Conservation (phyloP, 1,140 invertebrate genomes). For the Sycobia sp. region DNA sequence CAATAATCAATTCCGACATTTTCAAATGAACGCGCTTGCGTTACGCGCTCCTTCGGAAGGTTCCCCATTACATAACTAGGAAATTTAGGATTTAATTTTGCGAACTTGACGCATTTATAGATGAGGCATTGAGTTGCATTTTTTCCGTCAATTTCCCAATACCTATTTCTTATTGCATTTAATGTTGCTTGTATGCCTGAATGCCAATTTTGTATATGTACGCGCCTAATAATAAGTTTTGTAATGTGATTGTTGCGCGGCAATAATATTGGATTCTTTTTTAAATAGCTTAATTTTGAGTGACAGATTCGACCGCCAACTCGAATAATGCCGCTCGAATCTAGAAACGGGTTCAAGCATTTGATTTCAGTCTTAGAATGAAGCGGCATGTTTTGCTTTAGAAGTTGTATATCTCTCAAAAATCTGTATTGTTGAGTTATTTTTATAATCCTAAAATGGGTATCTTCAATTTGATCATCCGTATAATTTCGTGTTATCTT, state of each 20-base stretch:
- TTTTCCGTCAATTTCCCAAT: slow-evolving; percentile 41
- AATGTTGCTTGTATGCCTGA: slow-evolving; percentile 38
- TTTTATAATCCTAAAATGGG: too few species aligned
- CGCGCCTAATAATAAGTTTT: slow-evolving; percentile 34
- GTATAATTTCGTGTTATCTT: too few species aligned
- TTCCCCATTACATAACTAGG: too few species aligned
- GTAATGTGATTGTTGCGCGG: slow-evolving; percentile 38
- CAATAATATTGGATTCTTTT: slow-evolving; percentile 44
- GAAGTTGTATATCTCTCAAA: too few species aligned
- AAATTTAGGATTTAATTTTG: slow-evolving; percentile 7
- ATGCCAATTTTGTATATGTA: slow-evolving; percentile 38
- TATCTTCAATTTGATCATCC: too few species aligned
- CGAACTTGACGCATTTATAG: slow-evolving; percentile 38
- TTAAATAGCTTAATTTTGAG: slow-evolving; percentile 34
- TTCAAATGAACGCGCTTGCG: not conserved
- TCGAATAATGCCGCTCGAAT: slow-evolving; percentile 33
- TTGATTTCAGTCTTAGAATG: too few species aligned
- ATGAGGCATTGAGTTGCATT: slow-evolving; percentile 32
- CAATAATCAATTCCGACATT: not conserved
- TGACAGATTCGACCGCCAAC: slow-evolving; percentile 43
- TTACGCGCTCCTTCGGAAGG: too few species aligned
- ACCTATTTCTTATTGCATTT: slow-evolving; percentile 37
- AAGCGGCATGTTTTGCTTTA: too few species aligned
- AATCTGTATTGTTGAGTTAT: too few species aligned
- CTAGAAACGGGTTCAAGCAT: slow-evolving; percentile 43